Conservation (phyloP, 2,797 vertebrate species). For the Melanotaenia maccullochi region DNA sequence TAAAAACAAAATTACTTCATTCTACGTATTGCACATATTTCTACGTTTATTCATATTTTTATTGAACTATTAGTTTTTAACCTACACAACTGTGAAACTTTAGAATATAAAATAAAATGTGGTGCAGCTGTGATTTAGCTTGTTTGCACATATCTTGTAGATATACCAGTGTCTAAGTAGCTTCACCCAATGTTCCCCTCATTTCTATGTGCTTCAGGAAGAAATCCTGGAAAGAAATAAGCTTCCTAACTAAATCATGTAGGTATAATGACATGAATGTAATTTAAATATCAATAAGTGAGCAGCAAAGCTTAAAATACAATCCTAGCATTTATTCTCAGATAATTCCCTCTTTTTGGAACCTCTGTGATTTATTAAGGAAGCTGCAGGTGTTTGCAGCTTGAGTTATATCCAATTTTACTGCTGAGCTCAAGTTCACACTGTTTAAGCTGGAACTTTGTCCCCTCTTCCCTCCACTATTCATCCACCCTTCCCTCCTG, state of each 20-base stretch:
- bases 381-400: constrained; percentile 47
- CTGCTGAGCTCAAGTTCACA: constrained; percentile 66
- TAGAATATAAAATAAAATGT: not conserved
- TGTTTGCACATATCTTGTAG: not conserved
- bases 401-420: constrained; percentile 38
- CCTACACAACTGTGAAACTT: not conserved
- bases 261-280: not conserved
- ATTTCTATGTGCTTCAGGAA: not conserved
- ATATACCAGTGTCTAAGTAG: not conserved
- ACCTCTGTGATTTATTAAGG: constrained; percentile 28
- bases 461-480: constrained; percentile 29
- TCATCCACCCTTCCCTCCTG: constrained; percentile 38
- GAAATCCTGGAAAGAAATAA: not conserved
- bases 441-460: constrained; percentile 22
- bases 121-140: not conserved
- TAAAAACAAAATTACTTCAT: not conserved
- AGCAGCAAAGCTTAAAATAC: not conserved
- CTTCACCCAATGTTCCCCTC: not conserved
- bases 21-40: not conserved
- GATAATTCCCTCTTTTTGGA: constrained; percentile 6
- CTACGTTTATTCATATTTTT: too few relatives aligned
- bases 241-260: not conserved
- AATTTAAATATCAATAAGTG: not conserved
- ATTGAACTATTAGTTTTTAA: not conserved
- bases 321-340: not conserved